phyloP scores from a whole-genome alignment of 1,140 invertebrate species.

The Drosophila ambigua region DNA sequence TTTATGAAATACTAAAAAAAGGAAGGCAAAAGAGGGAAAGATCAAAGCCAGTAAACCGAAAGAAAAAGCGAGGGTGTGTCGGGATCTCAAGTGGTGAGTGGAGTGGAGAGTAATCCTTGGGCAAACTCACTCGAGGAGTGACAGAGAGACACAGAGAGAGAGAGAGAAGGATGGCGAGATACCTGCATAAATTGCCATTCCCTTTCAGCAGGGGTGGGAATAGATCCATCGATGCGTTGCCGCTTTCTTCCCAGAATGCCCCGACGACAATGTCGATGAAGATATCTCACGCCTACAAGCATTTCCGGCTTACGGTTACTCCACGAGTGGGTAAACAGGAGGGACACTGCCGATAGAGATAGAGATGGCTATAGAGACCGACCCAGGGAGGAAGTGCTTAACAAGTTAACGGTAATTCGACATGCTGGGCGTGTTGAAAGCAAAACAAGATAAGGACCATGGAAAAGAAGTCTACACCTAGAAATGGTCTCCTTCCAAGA shows the following conservation, averaged over 20 bases:
- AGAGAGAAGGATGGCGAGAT: slow-evolving; percentile 12
- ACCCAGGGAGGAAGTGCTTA: slow-evolving; percentile 36
- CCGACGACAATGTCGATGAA: slow-evolving; percentile 50
- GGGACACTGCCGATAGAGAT: not conserved
- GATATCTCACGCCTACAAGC: slow-evolving; percentile 76
- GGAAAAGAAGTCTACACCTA: slow-evolving; percentile 11
- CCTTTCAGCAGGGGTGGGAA: slow-evolving; percentile 32
- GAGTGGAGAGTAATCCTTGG: slow-evolving; percentile 48
- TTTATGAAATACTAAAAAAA: slow-evolving; percentile 10
- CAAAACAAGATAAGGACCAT: slow-evolving; percentile 40
- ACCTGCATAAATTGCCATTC: slow-evolving; percentile 61
- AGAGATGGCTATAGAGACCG: not conserved
- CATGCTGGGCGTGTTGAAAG: slow-evolving; percentile 52
- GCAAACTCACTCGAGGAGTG: slow-evolving; percentile 41
- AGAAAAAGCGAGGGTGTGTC: slow-evolving; percentile 29
- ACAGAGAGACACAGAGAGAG: slow-evolving; percentile 10
- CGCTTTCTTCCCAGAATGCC: slow-evolving; percentile 55
- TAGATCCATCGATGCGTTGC: slow-evolving; percentile 18
- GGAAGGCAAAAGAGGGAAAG: slow-evolving; percentile 17
- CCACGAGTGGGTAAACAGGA: slow-evolving; percentile 4
- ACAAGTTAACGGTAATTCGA: slow-evolving; percentile 49
- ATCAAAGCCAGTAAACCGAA: slow-evolving; percentile 39
- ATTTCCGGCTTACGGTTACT: slow-evolving; percentile 63
- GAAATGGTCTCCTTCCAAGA: slow-evolving; percentile 25
- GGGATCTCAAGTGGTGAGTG: slow-evolving; percentile 47